These are phyloP conservation scores for Sorex araneus DNA, from an alignment of 2,113 vertebrate species.

Conservation along the genomic window DNA sequence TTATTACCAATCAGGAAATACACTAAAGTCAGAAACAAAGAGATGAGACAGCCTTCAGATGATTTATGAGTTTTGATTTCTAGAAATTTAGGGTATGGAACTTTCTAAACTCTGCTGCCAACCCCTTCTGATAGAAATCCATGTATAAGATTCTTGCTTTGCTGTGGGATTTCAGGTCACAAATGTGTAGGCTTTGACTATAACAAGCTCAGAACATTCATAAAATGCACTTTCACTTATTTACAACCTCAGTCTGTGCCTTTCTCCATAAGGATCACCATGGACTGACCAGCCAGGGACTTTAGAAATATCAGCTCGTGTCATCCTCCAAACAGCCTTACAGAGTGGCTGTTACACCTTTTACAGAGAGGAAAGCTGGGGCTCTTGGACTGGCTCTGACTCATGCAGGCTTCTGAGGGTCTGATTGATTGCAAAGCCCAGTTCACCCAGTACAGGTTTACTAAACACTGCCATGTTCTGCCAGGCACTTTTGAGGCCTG, in stretches of 20 bases:
- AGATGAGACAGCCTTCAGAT: constrained; percentile 6
- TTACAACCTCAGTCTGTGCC: neutral
- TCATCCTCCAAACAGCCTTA: neutral
- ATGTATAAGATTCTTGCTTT: constrained; percentile 10
- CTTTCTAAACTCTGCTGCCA: constrained; percentile 24
- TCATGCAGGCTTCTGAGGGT: neutral
- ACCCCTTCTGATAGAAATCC: neutral
- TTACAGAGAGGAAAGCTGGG: constrained; percentile 55
- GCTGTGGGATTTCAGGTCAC: neutral
- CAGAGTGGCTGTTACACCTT: constrained; percentile 5
- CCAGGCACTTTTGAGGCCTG: constrained; percentile 16
- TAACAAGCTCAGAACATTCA: neutral
- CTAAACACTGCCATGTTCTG: neutral
- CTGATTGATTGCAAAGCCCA: neutral
- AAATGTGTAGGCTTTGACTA: constrained; percentile 5
- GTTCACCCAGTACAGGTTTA: neutral
- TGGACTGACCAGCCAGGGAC: neutral
- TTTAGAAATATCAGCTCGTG: constrained; percentile 34
- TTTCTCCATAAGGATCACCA: constrained; percentile 34
- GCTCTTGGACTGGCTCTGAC: neutral
- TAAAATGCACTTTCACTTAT: neutral
- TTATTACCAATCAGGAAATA: constrained; percentile 63
- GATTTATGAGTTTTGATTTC: constrained; percentile 42
- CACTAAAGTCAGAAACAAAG: constrained; percentile 26
- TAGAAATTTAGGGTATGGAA: constrained; percentile 48